Conservation (phyloP, 2,888 invertebrate genomes). For the Catocala fraxini region DNA sequence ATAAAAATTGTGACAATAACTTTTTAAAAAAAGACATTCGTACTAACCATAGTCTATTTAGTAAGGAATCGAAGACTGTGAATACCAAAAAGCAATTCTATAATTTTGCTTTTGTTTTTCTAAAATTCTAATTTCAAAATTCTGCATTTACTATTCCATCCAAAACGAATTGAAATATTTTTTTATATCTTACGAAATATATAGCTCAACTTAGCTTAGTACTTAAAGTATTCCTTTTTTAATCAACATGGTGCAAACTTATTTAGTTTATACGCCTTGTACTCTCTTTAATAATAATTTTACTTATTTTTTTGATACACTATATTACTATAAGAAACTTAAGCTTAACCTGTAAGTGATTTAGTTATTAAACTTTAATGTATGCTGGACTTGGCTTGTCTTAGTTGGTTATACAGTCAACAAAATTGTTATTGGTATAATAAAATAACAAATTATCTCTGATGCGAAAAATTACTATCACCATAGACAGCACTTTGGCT, state of each 20-base stretch:
- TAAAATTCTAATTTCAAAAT: constrained; percentile 28
- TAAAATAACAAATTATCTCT: neutral
- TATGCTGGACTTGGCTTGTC: neutral
- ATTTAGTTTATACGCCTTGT: constrained; percentile 44
- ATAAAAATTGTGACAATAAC: constrained; percentile 47
- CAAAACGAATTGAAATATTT: constrained; percentile 37
- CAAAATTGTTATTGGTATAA: neutral
- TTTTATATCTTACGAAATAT: constrained; percentile 26
- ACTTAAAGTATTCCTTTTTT: constrained; percentile 47
- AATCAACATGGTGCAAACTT: constrained; percentile 45
- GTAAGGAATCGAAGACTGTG: constrained; percentile 65
- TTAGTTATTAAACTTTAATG: neutral
- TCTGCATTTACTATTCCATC: constrained; percentile 49
- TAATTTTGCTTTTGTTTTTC: constrained; percentile 51
- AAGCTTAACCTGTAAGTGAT: constrained; percentile 31
- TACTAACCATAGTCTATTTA: constrained; percentile 48
- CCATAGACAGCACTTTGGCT: too few species aligned
- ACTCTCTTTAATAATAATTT: constrained; percentile 32
- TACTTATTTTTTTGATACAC: constrained; percentile 29
- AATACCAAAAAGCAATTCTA: constrained; percentile 64
- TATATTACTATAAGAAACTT: constrained; percentile 29
- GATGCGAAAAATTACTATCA: too few species aligned
- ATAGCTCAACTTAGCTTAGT: constrained; percentile 51
- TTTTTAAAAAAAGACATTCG: constrained; percentile 25
- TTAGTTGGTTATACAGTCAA: neutral